These are phyloP conservation scores for Tribolium madens DNA, from an alignment of 1,140 invertebrate genomes.

Conservation along the genomic window DNA sequence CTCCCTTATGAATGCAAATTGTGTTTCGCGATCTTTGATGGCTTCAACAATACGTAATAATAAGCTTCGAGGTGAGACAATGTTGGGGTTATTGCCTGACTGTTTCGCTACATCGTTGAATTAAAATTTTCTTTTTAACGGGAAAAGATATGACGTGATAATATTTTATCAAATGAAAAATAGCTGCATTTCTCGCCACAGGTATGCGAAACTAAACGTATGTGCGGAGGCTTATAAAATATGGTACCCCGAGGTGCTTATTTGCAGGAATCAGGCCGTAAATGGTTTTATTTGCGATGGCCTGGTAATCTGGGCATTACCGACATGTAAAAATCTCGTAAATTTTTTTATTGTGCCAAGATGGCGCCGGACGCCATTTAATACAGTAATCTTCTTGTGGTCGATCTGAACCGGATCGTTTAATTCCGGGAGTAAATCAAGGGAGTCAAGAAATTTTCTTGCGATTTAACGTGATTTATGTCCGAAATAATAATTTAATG, in stretches of 20 bases:
- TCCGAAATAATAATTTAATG: constrained; percentile 29
- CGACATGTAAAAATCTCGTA: constrained; percentile 34
- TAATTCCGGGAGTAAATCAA: constrained; percentile 32
- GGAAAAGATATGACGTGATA: not conserved
- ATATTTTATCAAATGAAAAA: constrained; percentile 11
- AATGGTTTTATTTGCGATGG: constrained; percentile 18
- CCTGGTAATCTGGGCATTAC: constrained; percentile 5
- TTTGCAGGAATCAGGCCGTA: constrained; percentile 8
- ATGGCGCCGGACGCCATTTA: constrained; percentile 21
- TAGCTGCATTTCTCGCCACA: not conserved
- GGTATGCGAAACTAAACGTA: constrained; percentile 21
- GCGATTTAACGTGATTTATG: constrained; percentile 37
- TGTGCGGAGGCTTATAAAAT: constrained; percentile 7
- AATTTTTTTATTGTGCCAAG: constrained; percentile 26
- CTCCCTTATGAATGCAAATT: constrained; percentile 34
- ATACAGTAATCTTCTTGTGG: constrained; percentile 28
- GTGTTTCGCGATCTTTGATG: constrained; percentile 29
- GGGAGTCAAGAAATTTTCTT: constrained; percentile 30
- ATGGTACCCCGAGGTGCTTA: constrained; percentile 19
- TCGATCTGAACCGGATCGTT: constrained; percentile 26
- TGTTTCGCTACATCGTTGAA: not conserved
- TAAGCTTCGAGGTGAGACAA: constrained; percentile 13
- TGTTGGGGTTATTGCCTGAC: not conserved
- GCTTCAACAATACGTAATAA: constrained; percentile 30
- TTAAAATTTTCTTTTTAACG: constrained; percentile 27